Evolutionary conservation across 2,888 invertebrate species (phyloP).

Genomic region (Oconnorella tubifera): DNA sequence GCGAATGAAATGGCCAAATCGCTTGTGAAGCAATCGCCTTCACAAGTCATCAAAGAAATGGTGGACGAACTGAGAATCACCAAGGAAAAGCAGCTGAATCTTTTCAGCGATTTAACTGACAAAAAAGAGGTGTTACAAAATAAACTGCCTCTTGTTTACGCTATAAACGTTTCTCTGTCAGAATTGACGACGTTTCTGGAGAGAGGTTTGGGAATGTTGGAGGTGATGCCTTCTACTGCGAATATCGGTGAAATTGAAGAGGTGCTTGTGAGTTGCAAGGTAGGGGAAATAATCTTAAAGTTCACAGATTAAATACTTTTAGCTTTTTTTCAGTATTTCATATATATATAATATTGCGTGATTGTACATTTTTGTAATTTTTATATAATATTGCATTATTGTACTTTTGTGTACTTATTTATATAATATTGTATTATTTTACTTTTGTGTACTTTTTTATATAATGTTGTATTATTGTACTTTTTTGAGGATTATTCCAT

Average conservation of each 20-base stretch:
- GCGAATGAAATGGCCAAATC: background rate
- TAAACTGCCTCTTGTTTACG: background rate
- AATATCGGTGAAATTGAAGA: background rate
- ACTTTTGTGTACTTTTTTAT: too few relatives aligned
- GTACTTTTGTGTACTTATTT: too few relatives aligned
- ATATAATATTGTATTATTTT: too few relatives aligned
- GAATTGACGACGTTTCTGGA: constrained; percentile 3
- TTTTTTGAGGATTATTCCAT: too few relatives aligned
- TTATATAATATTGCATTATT: too few relatives aligned
- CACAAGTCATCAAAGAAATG: background rate
- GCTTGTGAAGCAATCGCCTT: background rate
- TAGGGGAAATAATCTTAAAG: too few relatives aligned
- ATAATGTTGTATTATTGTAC: too few relatives aligned
- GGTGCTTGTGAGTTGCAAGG: background rate
- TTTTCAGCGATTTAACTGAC: background rate
- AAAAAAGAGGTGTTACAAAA: background rate
- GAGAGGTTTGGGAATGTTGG: background rate
- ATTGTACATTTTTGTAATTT: too few relatives aligned
- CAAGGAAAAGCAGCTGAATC: background rate
- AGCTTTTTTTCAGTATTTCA: too few relatives aligned
- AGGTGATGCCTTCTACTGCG: background rate
- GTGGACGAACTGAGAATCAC: background rate
- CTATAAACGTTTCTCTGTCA: background rate
- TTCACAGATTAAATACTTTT: too few relatives aligned
- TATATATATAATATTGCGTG: too few relatives aligned